Evolutionary conservation across 1,140 invertebrate species (phyloP).

Genomic region (Argopecten irradians): DNA sequence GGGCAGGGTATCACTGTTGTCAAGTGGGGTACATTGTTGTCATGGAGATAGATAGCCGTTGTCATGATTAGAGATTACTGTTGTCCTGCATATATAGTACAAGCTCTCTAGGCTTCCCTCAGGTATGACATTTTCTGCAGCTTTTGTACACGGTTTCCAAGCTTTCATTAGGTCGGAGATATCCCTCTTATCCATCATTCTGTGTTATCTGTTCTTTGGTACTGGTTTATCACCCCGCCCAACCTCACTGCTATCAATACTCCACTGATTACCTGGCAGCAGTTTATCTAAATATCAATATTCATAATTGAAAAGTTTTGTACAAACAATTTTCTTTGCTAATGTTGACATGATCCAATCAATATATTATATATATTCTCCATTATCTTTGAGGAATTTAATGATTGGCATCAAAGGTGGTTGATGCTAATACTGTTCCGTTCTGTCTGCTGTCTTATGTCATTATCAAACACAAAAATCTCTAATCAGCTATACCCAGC

Average conservation of each 20-base stretch:
- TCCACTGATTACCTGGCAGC: neutral
- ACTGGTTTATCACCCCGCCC: no score
- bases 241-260: neutral
- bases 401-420: neutral
- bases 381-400: neutral
- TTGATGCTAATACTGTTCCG: neutral
- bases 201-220: no score
- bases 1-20: neutral
- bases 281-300: conserved; percentile 19
- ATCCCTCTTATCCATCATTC: no score
- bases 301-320: conserved; percentile 23
- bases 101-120: no score
- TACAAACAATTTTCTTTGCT: neutral
- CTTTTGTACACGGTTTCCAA: no score
- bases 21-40: neutral
- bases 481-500: neutral
- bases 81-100: no score
- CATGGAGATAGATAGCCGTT: neutral
- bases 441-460: neutral
- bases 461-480: neutral
- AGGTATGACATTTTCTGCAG: no score
- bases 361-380: neutral
- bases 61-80: neutral
- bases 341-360: neutral
- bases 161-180: no score